Percentiles rank a stretch among this genome's conserved stretches.
Conservation (phyloP, 2,797 vertebrate species). For the Megaceryle alcyon region DNA sequence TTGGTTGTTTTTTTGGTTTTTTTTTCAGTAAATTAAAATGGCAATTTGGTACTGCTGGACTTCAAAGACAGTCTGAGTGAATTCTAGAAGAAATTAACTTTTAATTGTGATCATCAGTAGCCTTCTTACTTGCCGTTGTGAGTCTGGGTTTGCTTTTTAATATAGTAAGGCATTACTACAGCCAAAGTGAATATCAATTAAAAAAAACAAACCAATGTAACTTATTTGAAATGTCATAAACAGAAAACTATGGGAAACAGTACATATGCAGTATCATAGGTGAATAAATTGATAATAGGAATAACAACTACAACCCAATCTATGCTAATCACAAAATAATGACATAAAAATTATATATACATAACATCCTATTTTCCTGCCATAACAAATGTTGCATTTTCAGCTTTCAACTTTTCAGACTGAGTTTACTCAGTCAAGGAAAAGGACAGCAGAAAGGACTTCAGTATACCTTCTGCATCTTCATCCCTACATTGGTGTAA, state of each 20-base stretch:
- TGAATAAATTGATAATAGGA: neutral
- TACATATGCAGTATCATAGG: neutral
- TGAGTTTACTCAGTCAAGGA: neutral
- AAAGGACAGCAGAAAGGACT: neutral
- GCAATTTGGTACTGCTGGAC: neutral
- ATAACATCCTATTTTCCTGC: neutral
- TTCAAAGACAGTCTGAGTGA: neutral
- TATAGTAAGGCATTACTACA: neutral
- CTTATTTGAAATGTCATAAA: neutral
- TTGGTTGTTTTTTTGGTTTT: too few species aligned
- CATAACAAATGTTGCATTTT: neutral
- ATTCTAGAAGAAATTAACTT: neutral
- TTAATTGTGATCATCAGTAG: constrained; percentile 4
- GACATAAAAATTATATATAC: neutral
- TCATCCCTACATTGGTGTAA: neutral
- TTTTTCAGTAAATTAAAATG: constrained; percentile 7
- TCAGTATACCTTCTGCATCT: neutral
- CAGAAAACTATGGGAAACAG: neutral
- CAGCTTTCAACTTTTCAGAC: neutral
- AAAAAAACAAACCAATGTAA: neutral
- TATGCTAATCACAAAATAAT: neutral
- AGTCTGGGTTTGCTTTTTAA: neutral
- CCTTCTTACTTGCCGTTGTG: neutral
- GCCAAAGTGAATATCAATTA: neutral
- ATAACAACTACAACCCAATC: neutral